Evolutionary conservation across 23 tunicate genomes (phyloP).

Genomic region (Oikopleura albicans): DNA sequence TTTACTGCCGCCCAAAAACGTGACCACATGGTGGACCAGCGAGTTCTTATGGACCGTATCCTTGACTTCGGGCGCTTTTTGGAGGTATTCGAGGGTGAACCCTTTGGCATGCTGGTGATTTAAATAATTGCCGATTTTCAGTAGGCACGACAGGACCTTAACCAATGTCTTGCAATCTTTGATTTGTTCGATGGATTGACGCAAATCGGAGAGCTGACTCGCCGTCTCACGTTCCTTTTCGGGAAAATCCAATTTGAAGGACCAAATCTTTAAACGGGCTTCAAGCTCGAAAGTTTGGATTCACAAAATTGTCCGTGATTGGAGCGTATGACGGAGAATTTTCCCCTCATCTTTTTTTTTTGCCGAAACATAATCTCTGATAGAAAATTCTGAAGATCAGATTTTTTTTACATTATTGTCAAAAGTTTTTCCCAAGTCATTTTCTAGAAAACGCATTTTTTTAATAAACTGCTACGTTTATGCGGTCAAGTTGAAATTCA

Average conservation of each 20-base stretch:
- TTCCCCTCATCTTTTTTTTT: too few relatives aligned
- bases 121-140: slow-evolving; percentile 65
- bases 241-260: slow-evolving; percentile 61
- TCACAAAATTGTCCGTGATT: too few relatives aligned
- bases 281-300: too few relatives aligned
- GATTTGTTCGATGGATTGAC: slow-evolving; percentile 47
- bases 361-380: too few relatives aligned
- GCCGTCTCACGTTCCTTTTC: slow-evolving; percentile 45
- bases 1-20: slow-evolving; percentile 47
- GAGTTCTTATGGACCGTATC: slow-evolving; percentile 84
- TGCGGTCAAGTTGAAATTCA: too few relatives aligned
- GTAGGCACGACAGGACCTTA: slow-evolving; percentile 34
- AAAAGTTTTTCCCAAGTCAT: too few relatives aligned
- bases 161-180: slow-evolving; percentile 34
- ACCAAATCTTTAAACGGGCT: slow-evolving; percentile 75
- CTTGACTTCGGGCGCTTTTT: slow-evolving; percentile 91
- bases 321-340: too few relatives aligned
- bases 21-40: slow-evolving; percentile 69
- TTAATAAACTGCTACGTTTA: too few relatives aligned
- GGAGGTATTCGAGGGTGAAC: slow-evolving; percentile 48
- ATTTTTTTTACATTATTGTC: too few relatives aligned
- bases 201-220: slow-evolving; percentile 5
- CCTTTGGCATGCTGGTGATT: slow-evolving; percentile 72
- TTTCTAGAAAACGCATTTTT: too few relatives aligned
- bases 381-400: too few relatives aligned